Conservation (phyloP, 2,888 invertebrate genomes). For the Iselma pallidipennis region DNA sequence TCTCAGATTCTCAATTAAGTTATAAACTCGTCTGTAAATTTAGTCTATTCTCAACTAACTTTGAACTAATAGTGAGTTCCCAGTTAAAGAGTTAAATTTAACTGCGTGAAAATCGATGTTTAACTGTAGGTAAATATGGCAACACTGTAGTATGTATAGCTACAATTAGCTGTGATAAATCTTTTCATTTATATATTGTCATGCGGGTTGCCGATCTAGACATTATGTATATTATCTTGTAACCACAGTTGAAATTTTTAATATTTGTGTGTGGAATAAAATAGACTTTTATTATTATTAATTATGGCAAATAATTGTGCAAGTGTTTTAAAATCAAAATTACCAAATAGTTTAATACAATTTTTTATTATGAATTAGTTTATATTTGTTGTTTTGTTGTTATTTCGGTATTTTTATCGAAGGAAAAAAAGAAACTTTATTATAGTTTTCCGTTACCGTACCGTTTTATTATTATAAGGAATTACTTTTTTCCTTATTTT, state of each 20-base stretch:
- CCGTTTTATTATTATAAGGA: too few relatives aligned
- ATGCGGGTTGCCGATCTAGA: neutral
- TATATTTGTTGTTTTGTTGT: too few relatives aligned
- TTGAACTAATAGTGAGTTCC: too few relatives aligned
- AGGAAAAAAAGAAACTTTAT: neutral
- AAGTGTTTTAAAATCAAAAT: neutral
- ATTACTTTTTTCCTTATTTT: neutral
- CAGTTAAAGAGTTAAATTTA: too few relatives aligned
- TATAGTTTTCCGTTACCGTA: neutral
- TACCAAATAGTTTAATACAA: neutral
- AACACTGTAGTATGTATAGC: neutral
- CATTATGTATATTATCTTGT: neutral
- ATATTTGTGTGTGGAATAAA: neutral
- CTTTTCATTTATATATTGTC: neutral
- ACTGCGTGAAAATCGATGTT: too few relatives aligned
- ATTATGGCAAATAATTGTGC: neutral
- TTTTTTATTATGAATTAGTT: too few relatives aligned
- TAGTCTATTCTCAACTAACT: too few relatives aligned
- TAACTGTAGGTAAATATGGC: neutral
- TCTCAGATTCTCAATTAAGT: too few relatives aligned
- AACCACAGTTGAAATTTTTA: conserved; percentile 1
- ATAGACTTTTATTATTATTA: neutral
- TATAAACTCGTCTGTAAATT: too few relatives aligned
- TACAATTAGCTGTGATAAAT: neutral
- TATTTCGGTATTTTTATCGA: neutral